Percentiles rank a stretch among this genome's conserved stretches.
These are phyloP conservation scores for Eleginops maclovinus DNA, from an alignment of 2,113 vertebrate genomes.

Conservation along the genomic window DNA sequence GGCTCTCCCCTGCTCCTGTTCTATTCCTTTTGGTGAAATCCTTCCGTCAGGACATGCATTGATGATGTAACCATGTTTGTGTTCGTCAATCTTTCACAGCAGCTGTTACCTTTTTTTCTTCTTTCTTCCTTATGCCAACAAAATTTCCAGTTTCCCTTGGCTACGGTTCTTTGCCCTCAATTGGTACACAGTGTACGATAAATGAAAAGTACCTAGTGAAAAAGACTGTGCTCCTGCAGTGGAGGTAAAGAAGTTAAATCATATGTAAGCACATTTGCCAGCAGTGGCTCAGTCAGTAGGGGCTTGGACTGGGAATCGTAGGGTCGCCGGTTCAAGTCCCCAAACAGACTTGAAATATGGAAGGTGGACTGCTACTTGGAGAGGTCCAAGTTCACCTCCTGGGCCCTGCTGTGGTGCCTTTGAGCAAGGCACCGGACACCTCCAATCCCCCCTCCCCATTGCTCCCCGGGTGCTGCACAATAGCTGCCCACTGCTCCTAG, in stretches of 20 bases:
- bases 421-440: too few relatives aligned
- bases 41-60: constrained; percentile 3
- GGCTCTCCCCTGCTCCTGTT: constrained; percentile 1
- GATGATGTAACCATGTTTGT: constrained; percentile 12
- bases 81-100: constrained; percentile 16
- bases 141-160: constrained; percentile 41
- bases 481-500: too few relatives aligned
- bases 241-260: neutral
- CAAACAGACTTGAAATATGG: too few relatives aligned
- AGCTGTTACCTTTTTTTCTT: constrained; percentile 20
- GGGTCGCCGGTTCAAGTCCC: too few relatives aligned
- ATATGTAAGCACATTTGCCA: too few relatives aligned
- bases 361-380: too few relatives aligned
- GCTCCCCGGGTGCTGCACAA: too few relatives aligned
- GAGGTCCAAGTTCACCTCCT: too few relatives aligned
- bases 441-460: too few relatives aligned
- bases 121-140: constrained; percentile 1
- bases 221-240: constrained; percentile 5
- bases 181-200: constrained; percentile 6
- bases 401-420: too few relatives aligned
- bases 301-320: too few relatives aligned
- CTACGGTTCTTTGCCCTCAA: constrained; percentile 24
- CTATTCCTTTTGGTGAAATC: neutral
- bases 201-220: constrained; percentile 20
- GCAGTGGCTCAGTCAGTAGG: too few relatives aligned